Conservation (phyloP, 2,113 vertebrate genomes). For the Prietella phreatophila region DNA sequence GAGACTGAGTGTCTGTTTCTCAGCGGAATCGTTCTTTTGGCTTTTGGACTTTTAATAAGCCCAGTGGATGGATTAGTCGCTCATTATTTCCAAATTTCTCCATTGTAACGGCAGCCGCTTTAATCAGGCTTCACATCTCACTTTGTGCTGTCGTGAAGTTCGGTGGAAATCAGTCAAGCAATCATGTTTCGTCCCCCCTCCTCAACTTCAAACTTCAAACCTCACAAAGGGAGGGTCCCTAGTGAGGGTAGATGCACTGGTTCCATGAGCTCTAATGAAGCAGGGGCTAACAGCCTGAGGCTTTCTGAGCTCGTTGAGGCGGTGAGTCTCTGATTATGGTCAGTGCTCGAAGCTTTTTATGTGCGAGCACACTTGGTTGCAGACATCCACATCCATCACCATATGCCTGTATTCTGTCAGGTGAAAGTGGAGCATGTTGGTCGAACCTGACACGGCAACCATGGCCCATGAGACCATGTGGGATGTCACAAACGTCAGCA, state of each 20-base stretch:
- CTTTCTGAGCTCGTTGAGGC: slow-evolving; percentile 2
- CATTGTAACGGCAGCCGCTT: slow-evolving; percentile 43
- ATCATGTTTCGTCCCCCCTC: neutral
- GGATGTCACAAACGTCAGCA: neutral
- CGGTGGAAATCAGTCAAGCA: slow-evolving; percentile 40
- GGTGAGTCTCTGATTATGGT: slow-evolving; percentile 27
- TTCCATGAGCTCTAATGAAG: slow-evolving; percentile 40
- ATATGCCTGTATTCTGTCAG: slow-evolving; percentile 56
- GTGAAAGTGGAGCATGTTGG: slow-evolving; percentile 52
- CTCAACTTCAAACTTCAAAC: neutral
- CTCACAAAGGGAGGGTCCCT: neutral
- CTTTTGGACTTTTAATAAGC: slow-evolving; percentile 45
- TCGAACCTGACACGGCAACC: slow-evolving; percentile 48
- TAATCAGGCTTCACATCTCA: slow-evolving; percentile 54
- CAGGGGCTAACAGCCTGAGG: slow-evolving; percentile 9
- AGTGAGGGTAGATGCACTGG: neutral
- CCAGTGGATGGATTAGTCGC: slow-evolving; percentile 46
- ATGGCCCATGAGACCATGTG: slow-evolving; percentile 31
- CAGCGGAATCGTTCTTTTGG: slow-evolving; percentile 31
- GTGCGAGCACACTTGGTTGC: slow-evolving; percentile 44
- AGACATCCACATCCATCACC: slow-evolving; percentile 42
- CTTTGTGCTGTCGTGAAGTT: slow-evolving; percentile 40
- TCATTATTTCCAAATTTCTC: slow-evolving; percentile 54
- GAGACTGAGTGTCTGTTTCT: slow-evolving; percentile 17
- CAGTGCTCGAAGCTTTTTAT: slow-evolving; percentile 25